These are phyloP conservation scores for Danionella cerebrum DNA, from an alignment of 2,113 vertebrate genomes.

Conservation along the genomic window DNA sequence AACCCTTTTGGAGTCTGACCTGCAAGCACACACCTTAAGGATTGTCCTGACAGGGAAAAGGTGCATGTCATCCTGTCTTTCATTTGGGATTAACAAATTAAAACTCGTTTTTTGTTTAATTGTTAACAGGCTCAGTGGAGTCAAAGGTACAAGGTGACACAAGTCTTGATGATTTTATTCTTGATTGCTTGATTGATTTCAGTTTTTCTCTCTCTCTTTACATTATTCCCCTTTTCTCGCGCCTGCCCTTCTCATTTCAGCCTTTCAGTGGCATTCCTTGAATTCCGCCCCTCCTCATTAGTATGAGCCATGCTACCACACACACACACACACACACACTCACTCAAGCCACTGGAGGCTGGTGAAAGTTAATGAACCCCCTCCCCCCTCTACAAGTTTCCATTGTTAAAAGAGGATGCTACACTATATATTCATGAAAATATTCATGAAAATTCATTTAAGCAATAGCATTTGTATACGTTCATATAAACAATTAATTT, in stretches of 20 bases:
- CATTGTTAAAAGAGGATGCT: too few species aligned
- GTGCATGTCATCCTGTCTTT: not conserved
- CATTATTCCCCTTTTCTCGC: not conserved
- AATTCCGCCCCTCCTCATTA: constrained; percentile 69
- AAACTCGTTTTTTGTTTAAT: too few species aligned
- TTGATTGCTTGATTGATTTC: not conserved
- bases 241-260: constrained; percentile 56
- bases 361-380: constrained; percentile 40
- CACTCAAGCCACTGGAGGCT: not conserved
- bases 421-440: too few species aligned
- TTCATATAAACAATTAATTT: too few species aligned
- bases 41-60: constrained; percentile 27
- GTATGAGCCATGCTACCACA: constrained; percentile 35
- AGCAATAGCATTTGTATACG: too few species aligned
- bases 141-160: too few species aligned
- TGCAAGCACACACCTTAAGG: not conserved
- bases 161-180: too few species aligned
- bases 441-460: too few species aligned
- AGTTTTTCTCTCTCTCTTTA: not conserved
- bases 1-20: constrained; percentile 22
- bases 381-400: not conserved
- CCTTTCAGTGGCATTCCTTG: constrained; percentile 60
- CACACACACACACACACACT: constrained; percentile 24
- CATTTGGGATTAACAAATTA: constrained; percentile 13
- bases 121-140: too few species aligned